These are phyloP conservation scores for Ostrea denselamellosa DNA, from an alignment of 1,140 invertebrate genomes.

Conservation along the genomic window DNA sequence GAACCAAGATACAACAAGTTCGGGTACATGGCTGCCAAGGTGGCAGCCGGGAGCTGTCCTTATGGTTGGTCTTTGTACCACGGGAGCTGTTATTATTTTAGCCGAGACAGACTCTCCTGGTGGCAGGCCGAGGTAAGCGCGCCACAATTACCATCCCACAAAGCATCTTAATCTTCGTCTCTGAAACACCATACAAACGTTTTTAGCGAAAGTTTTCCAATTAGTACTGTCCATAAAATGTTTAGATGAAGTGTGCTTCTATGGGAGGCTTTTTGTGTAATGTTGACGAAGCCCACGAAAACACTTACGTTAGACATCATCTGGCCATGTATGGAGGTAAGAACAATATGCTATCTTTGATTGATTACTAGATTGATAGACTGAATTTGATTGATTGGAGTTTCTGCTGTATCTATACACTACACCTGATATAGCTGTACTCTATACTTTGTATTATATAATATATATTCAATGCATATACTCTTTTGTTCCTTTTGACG, in stretches of 20 bases:
- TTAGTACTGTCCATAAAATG: too few relatives aligned
- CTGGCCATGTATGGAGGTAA: background rate
- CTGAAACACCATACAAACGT: too few relatives aligned
- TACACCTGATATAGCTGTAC: too few relatives aligned
- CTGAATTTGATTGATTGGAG: too few relatives aligned
- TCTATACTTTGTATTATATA: too few relatives aligned
- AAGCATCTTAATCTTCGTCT: background rate
- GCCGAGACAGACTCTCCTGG: slow-evolving; percentile 31
- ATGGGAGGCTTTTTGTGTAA: too few relatives aligned
- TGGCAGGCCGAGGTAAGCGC: slow-evolving; percentile 8
- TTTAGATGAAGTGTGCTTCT: slow-evolving; percentile 32
- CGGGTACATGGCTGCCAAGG: background rate
- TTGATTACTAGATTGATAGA: too few relatives aligned
- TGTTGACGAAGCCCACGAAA: slow-evolving; percentile 9
- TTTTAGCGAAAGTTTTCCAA: too few relatives aligned
- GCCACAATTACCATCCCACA: background rate
- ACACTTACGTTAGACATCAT: slow-evolving; percentile 9
- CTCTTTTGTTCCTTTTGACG: too few relatives aligned
- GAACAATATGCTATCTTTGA: background rate
- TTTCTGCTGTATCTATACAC: too few relatives aligned
- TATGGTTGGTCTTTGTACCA: slow-evolving; percentile 12
- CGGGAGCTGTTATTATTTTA: slow-evolving; percentile 38
- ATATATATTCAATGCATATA: too few relatives aligned
- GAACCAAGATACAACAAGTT: background rate
- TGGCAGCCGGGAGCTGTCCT: background rate